These are phyloP conservation scores for Eciton burchellii DNA, from an alignment of 1,140 invertebrate species.

Conservation along the genomic window DNA sequence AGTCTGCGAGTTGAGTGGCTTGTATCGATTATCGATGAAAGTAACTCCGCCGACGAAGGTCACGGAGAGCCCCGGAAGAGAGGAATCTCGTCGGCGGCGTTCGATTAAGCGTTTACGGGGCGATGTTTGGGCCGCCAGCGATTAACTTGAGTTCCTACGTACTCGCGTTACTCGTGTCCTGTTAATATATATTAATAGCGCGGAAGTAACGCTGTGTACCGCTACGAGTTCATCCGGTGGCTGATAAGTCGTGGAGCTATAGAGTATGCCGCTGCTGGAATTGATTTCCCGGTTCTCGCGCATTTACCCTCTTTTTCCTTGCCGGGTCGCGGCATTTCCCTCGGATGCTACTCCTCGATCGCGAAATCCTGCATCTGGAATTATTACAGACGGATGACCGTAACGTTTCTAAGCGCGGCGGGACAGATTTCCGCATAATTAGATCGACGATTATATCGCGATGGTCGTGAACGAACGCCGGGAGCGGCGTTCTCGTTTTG, in stretches of 20 bases:
- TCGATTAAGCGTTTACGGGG: constrained; percentile 34
- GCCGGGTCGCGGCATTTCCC: not conserved
- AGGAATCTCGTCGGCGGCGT: constrained; percentile 9
- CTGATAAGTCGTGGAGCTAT: constrained; percentile 26
- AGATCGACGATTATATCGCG: constrained; percentile 13
- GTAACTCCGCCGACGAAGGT: constrained; percentile 33
- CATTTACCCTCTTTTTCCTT: not conserved
- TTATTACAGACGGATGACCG: not conserved
- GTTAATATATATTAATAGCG: constrained; percentile 10
- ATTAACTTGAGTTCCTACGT: constrained; percentile 18
- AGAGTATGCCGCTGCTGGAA: not conserved
- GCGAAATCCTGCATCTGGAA: not conserved
- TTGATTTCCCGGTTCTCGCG: not conserved
- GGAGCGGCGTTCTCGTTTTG: constrained; percentile 7
- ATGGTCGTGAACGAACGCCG: not conserved
- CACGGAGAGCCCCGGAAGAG: constrained; percentile 33
- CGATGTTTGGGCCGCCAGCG: constrained; percentile 25
- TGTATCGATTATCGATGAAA: constrained; percentile 57
- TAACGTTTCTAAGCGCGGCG: not conserved
- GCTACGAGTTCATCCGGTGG: constrained; percentile 20
- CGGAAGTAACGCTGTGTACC: not conserved
- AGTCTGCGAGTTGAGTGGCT: constrained; percentile 43
- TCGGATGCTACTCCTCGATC: not conserved
- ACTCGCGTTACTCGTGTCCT: constrained; percentile 22
- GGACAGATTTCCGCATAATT: not conserved